Base-by-base conservation (phyloP, 2,113 vertebrate species). In the Camelus dromedarius region DNA sequence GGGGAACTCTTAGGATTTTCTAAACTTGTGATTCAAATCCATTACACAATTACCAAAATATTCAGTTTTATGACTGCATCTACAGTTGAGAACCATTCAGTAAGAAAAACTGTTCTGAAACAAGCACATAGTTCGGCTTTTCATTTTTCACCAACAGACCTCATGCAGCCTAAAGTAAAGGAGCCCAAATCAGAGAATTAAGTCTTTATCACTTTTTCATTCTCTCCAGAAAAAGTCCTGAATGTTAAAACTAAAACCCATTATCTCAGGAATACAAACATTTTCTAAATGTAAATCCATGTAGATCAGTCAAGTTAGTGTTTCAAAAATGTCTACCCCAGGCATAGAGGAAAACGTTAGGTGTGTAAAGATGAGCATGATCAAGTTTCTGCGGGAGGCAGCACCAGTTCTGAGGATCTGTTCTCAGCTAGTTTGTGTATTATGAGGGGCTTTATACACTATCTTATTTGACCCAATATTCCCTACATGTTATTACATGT, bases 1-100 rank as follows among this genome's bases (percentile, higher is more conserved):
- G 10, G 19, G 35, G 26, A 84, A 30, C 50, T 50, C 70, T 87
- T 32, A 10, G 54, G 76, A 95, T 94, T 88, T 90, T 73, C 80
- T 88, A 84, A 93, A 81, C 67, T 22, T 93, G 52, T 84, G 46
- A 84, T 70, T 96, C 62, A 97, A 96, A 96, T 60, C 46, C 83
- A 75, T 48, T 42, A 91, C 82, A 95, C 70, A 81, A 67, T 89
- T 93, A 95, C 88, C 35, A 90, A 89, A 91, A 95, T 73, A 58
- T 20, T 76, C 48, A 13, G n/a, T 67, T 95, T 85, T 83, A 32
- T 9, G 54, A 89, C 15, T 73, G 14, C 20, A 66, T 35, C 56
- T 80, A 10, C 3, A 42, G 19, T 19, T 75, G n/a, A 95, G 79
- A 93, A 42, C 13, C 64, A 54, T 19, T 93, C 48, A 62, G 12